phyloP scores from a whole-genome alignment of 2,797 vertebrate genomes.

The Sebastes umbrosus region DNA sequence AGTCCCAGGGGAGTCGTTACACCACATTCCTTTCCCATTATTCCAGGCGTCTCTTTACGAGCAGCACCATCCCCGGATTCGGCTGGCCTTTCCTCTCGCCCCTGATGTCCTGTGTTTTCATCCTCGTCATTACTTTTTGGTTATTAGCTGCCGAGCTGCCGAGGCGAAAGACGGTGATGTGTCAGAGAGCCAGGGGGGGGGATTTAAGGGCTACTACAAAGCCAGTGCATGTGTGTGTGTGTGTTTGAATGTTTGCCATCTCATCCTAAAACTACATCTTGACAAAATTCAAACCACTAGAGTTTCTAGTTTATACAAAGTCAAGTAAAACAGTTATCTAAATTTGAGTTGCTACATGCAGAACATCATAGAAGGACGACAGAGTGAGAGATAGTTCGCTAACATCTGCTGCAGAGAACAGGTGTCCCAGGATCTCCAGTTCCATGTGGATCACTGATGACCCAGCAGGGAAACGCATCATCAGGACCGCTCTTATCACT shows the following conservation, averaged over 20 bases:
- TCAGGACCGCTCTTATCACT: slow-evolving; percentile 16
- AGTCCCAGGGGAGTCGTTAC: slow-evolving; percentile 84
- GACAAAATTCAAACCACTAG: background rate
- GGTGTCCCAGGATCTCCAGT: slow-evolving; percentile 65
- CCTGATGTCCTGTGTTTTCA: slow-evolving; percentile 65
- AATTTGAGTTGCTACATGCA: background rate
- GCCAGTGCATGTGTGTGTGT: background rate
- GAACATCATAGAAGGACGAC: background rate
- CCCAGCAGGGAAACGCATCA: slow-evolving; percentile 42
- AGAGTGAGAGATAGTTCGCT: slow-evolving; percentile 16
- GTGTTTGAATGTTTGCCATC: background rate
- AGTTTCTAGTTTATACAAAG: background rate
- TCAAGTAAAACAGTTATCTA: background rate
- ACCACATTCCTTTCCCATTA: slow-evolving; percentile 82
- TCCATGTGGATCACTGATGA: slow-evolving; percentile 34
- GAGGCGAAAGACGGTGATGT: slow-evolving; percentile 28
- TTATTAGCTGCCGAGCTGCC: slow-evolving; percentile 50
- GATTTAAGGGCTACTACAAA: background rate
- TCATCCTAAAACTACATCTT: background rate
- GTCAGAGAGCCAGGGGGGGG: slow-evolving; percentile 16
- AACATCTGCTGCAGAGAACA: slow-evolving; percentile 70
- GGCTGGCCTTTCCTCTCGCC: slow-evolving; percentile 60
- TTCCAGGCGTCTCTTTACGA: slow-evolving; percentile 79
- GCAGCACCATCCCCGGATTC: slow-evolving; percentile 71
- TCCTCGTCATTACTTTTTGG: slow-evolving; percentile 53